These are phyloP conservation scores for Pseudachorutes palmiensis DNA, from an alignment of 1,140 invertebrate species.

Conservation along the genomic window DNA sequence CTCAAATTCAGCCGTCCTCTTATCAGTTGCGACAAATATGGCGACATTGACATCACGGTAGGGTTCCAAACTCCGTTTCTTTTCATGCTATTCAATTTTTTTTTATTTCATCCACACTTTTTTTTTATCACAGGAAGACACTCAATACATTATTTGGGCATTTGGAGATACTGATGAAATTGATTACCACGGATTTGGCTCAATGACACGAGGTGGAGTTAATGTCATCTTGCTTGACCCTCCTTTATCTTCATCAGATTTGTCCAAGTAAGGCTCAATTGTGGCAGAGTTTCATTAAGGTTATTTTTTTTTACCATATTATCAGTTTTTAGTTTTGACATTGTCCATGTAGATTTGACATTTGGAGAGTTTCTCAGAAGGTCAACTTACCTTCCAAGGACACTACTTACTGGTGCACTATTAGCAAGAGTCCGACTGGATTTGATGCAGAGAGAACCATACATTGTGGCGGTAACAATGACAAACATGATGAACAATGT, in stretches of 20 bases:
- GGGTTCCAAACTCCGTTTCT: too few species aligned
- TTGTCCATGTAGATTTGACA: neutral
- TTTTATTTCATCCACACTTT: neutral
- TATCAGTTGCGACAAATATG: neutral
- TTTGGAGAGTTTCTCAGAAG: neutral
- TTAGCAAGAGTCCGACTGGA: neutral
- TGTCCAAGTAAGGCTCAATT: too few species aligned
- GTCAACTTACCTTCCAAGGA: neutral
- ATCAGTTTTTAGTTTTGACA: neutral
- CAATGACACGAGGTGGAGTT: neutral
- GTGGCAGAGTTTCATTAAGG: too few species aligned
- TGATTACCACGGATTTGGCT: conserved; percentile 1
- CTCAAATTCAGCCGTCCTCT: neutral
- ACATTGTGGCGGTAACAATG: neutral
- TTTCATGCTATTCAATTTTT: too few species aligned
- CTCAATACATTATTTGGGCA: neutral
- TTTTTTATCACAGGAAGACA: conserved; percentile 4
- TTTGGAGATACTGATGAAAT: conserved; percentile 3
- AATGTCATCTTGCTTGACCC: neutral
- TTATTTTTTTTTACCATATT: neutral
- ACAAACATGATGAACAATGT: neutral
- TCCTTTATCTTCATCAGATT: neutral
- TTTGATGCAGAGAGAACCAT: neutral
- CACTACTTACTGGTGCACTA: neutral
- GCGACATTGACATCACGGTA: neutral